Evolutionary conservation across 2,797 vertebrate species (phyloP).

Genomic region (Scolopax rusticola): DNA sequence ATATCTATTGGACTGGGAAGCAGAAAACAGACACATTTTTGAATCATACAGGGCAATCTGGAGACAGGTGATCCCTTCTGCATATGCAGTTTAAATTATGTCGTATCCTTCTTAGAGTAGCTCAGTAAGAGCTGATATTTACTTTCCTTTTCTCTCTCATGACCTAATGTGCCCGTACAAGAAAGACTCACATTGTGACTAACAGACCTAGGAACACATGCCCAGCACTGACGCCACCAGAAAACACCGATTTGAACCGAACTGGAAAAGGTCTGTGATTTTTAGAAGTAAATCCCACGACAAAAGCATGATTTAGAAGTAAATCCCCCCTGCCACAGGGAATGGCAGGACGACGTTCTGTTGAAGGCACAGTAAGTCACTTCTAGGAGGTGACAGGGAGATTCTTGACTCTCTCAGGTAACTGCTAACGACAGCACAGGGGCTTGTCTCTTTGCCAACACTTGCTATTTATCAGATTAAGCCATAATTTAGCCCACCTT

Average conservation of each 20-base stretch:
- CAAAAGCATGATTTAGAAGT: not conserved
- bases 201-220: not conserved
- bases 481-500: not conserved
- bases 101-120: not conserved
- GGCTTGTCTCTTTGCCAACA: not conserved
- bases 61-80: not conserved
- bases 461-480: not conserved
- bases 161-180: not conserved
- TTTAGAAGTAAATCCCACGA: not conserved
- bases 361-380: not conserved
- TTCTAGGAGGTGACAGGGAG: not conserved
- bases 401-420: not conserved
- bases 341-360: not conserved
- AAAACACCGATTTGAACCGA: not conserved
- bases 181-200: not conserved
- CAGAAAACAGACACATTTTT: not conserved
- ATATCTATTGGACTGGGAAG: not conserved
- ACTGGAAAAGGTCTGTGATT: not conserved
- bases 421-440: rapidly evolving
- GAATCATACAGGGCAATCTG: not conserved
- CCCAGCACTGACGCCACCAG: not conserved
- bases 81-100: not conserved
- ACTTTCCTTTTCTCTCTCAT: not conserved
- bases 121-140: not conserved
- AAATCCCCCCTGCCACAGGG: not conserved